phyloP scores from a whole-genome alignment of 2,113 vertebrate genomes.

The Lucifuga dentata region DNA sequence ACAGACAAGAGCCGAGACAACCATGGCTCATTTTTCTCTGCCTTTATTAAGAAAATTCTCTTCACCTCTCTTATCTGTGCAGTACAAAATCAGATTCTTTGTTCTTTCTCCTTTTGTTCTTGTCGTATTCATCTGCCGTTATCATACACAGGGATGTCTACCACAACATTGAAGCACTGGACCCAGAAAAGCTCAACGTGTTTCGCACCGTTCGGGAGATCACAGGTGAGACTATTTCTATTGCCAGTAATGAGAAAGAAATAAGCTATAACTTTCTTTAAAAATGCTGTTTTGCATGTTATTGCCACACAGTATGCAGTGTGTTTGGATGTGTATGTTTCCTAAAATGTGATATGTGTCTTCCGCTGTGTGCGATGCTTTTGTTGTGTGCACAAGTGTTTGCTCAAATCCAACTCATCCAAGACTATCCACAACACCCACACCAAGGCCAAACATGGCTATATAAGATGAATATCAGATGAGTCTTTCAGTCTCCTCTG shows the following conservation, averaged over 20 bases:
- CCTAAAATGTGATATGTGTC: too few relatives aligned
- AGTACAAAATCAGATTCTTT: not conserved
- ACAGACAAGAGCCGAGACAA: not conserved
- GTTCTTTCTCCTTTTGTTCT: not conserved
- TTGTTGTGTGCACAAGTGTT: slow-evolving; percentile 26
- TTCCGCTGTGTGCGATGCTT: not conserved
- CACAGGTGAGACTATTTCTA: slow-evolving; percentile 86
- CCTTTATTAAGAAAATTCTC: not conserved
- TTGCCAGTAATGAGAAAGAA: too few relatives aligned
- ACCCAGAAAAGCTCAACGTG: slow-evolving; percentile 96
- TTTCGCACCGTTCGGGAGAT: slow-evolving; percentile 97
- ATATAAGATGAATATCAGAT: slow-evolving; percentile 76
- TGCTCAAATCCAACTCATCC: slow-evolving; percentile 14
- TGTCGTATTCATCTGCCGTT: slow-evolving; percentile 11
- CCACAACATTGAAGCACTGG: slow-evolving; percentile 93
- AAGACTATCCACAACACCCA: too few relatives aligned
- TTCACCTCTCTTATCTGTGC: not conserved
- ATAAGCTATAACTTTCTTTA: too few relatives aligned
- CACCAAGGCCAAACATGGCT: slow-evolving; percentile 65
- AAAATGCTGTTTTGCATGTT: too few relatives aligned
- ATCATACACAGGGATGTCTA: slow-evolving; percentile 90
- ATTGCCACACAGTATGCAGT: too few relatives aligned
- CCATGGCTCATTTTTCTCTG: not conserved
- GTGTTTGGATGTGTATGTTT: too few relatives aligned
- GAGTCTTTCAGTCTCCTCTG: slow-evolving; percentile 71